Conservation (phyloP, 2,113 vertebrate species). For the Felis chaus region DNA sequence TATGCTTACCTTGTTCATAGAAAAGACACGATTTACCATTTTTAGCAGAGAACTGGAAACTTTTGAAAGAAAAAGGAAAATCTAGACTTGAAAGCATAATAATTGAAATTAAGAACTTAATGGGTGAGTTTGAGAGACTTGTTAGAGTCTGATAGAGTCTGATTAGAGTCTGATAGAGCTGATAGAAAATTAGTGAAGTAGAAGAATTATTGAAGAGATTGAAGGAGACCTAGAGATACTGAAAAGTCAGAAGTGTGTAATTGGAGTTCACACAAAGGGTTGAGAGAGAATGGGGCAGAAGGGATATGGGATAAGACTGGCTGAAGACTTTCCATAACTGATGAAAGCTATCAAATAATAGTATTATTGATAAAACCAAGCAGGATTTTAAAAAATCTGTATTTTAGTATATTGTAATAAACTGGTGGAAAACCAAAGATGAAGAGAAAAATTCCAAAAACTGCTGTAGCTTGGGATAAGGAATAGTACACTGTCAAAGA, state of each 20-base stretch:
- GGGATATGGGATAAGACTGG: background rate
- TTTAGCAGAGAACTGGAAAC: background rate
- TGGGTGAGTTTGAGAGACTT: background rate
- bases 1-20: background rate
- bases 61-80: conserved; percentile 2
- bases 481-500: background rate
- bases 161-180: background rate
- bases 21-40: conserved; percentile 15
- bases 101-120: background rate
- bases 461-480: background rate
- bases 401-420: background rate
- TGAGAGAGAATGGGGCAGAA: background rate
- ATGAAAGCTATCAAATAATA: background rate
- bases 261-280: background rate
- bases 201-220: background rate
- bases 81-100: background rate
- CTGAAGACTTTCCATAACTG: background rate
- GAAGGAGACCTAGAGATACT: background rate
- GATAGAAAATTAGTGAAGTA: background rate
- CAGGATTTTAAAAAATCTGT: background rate
- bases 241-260: background rate
- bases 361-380: background rate
- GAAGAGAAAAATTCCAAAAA: conserved; percentile 18
- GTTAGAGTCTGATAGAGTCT: background rate
- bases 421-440: background rate